Evolutionary conservation across 2,113 vertebrate species (phyloP), one percentile per base, ranked within the genome.

Genomic region (Actinemys pallida): DNA sequence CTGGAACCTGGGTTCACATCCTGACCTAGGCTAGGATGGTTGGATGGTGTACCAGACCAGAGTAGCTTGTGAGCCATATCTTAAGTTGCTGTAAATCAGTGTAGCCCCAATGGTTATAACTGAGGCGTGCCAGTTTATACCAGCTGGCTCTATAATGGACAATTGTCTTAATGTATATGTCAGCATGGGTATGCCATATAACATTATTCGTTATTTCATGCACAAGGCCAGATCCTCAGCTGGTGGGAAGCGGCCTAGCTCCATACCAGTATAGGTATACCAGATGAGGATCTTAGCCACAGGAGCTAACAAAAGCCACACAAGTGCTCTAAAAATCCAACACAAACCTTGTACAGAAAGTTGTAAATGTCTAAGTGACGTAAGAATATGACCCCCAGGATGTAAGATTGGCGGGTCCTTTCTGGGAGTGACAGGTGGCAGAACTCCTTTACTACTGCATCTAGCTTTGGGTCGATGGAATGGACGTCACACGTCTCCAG

Each of bases 401-500:
- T 81, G 90, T 98, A 98, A 3, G 84, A 98, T 29, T 96, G 96
- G 16, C 86, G 95, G 53, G 97, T 95, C 78, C 97, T 97, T 93
- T 98, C 96, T 29, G 98, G 91, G 98, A 99, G 31, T 5, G 98
- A 84, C 92, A 99, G 93, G 42, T 97, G 98, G 97, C 99, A 99
- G 89, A 99, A 92, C 87, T 98, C 96, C 79, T 91, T 88, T 31
- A 98, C 50, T 11, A 92, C 83, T 4, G 3, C 54, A 45, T 97
- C 98, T 6, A 97, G 25, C 57, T 96, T 88, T 5, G 93, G 95
- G 27, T 94, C 96, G 49, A 93, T 81, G 2, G 91, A 76, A 53
- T 45, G 95, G 93, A 93, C 1, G 1, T 93, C 86, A 95, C 99
- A 99, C 27, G 98, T 96, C 62, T 95, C 98, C 94, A 99, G 88